A percentile compares a stretch with the other conserved stretches of the same genome.
phyloP scores from a whole-genome alignment of 2,113 vertebrate species.

The Spermophilus dauricus region DNA sequence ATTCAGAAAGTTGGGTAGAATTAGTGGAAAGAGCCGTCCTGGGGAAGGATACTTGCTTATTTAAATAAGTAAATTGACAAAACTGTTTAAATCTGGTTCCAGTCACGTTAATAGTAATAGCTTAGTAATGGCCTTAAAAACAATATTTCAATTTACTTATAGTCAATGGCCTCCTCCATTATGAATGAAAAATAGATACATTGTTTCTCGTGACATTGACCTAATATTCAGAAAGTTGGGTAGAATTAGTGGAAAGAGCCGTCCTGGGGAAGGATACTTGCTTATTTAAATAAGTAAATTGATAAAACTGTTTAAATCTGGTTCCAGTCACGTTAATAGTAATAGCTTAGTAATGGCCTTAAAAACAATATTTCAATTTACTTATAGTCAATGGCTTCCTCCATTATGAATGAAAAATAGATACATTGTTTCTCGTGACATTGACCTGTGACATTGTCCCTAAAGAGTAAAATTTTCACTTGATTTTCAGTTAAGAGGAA shows the following conservation, averaged over 20 bases:
- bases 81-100: not conserved
- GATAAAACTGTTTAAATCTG: not conserved
- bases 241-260: not conserved
- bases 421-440: not conserved
- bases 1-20: not conserved
- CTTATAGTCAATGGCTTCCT: not conserved
- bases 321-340: not conserved
- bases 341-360: not conserved
- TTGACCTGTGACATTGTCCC: not conserved
- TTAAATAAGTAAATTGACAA: not conserved
- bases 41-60: not conserved
- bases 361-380: conserved; percentile 22
- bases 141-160: conserved; percentile 16
- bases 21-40: not conserved
- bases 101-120: not conserved
- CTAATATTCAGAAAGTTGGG: not conserved
- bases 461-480: conserved; percentile 45
- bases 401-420: conserved; percentile 45
- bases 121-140: not conserved
- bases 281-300: not conserved
- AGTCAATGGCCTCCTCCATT: not conserved
- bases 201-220: not conserved
- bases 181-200: conserved; percentile 44
- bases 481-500: conserved; percentile 67
- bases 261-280: not conserved